Base-by-base conservation (phyloP, 2,797 vertebrate genomes). In the Gorsachius magnificus region DNA sequence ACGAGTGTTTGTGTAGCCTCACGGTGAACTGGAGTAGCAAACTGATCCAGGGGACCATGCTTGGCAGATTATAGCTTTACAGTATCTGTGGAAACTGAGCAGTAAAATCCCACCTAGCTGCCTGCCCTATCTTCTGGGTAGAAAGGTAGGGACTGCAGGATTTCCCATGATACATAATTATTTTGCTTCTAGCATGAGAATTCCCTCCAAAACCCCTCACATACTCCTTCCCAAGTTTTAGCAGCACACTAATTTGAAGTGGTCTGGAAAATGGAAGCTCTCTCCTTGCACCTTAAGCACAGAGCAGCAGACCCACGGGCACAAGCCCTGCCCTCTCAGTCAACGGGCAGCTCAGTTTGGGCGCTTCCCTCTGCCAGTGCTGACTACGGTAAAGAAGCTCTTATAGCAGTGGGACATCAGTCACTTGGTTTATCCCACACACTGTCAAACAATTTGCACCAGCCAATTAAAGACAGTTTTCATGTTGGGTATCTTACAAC, bases 1-100 rank as follows among this genome's bases (percentile, higher is more conserved):
- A 8, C 2, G 0, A 38, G 20, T 8, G 13, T 58, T 53, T 38
- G 36, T 8, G 29, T 8, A 35, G 46, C 75, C 70, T 54, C 0
- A 0, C 12, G 78, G 33, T 20, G 68, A 91, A 46, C 3, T 1
- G 0, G 20, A 84, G 31, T 0, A 90, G 61, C 54, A 82, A 76
- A 81, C 18, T 16, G 45, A 54, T 45, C 33, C 48, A 36, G 15
- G 13, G 21, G 10, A 58, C 33, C 19, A 5, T 0, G 7, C 71
- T 9, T 45, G 50, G 63, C 65, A 89, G 57, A 31, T 45, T 29
- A 46, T 5, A 74, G 48, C 35, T 46, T 63, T 51, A 36, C 26
- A 51, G 14, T 7, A 33, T 20, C 74, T 63, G 50, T 36, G 61
- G 35, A 78, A 82, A 51, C 21, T 2, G 25, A 75, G 58, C 45